Base-by-base conservation (phyloP, 2,888 invertebrate species). In the Athalia circularis region DNA sequence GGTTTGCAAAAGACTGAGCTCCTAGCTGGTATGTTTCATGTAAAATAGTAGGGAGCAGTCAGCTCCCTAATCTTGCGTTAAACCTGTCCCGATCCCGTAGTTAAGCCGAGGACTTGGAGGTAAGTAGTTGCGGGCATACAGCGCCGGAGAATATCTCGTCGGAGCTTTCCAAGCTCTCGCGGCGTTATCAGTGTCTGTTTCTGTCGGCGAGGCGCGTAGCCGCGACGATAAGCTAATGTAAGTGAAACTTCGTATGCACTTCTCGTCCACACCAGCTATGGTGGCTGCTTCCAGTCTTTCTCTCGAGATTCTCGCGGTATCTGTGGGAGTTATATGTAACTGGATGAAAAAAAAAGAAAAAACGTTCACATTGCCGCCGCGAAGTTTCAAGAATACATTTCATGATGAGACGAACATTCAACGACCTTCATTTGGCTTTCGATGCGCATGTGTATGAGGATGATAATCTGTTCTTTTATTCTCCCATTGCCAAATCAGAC, bases 191-290 rank as follows among this genome's bases (percentile, higher is more conserved):
- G 77, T 65, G 64, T 47, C n/a, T 70, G 77, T 62, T 77, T 77
- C 68, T 77, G 77, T 70, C 62, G 62, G 70, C 59, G 62, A 79
- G 68, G n/a, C 74, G 70, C 77, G 62, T 62, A 67, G 54, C 70
- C 65, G 29, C 29, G 72, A 72, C 82, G 84, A 84, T 84, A 84
- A 84, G 82, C 82, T 79, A n/a, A n/a, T n/a, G n/a, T n/a, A 80
- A 82, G 82, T 82, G 82, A 81, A 84, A 81, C 81, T 81, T 81
- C 79, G 81, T 79, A 80, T 77, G 81, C 80, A 75, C 81, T 75
- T 50, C 68, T 70, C 80, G 80, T 76, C 65, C 77, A 70, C 80
- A 72, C 80, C 72, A 79, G 78, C 79, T 80, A 78, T 65, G 67
- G 68, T 74, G 62, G 75, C 75, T 70, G 43, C 74, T 54, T 65